These are phyloP conservation scores for Seira sanloemensis DNA, from an alignment of 2,888 invertebrate species.

Conservation along the genomic window DNA sequence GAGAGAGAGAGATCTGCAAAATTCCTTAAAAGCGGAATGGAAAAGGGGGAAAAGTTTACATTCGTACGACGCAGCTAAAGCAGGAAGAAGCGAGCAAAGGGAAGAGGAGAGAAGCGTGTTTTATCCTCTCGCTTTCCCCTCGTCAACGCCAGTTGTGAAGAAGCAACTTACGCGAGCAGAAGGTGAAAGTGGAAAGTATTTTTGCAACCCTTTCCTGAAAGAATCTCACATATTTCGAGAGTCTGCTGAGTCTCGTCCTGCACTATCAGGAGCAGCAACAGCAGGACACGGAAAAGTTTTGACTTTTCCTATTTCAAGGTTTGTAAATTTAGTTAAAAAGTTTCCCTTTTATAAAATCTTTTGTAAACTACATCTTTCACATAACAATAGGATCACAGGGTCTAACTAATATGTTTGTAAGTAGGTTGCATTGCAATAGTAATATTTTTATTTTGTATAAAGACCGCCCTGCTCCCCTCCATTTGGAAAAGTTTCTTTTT, in stretches of 20 bases:
- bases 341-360: slow-evolving; percentile 35
- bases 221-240: not conserved
- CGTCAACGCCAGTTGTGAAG: slow-evolving; percentile 49
- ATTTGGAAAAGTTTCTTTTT: not conserved
- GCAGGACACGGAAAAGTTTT: slow-evolving; percentile 6
- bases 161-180: slow-evolving; percentile 49
- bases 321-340: slow-evolving; percentile 53
- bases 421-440: slow-evolving; percentile 31
- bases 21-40: slow-evolving; percentile 8
- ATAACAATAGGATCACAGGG: not conserved
- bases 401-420: slow-evolving; percentile 24
- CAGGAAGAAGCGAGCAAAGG: not conserved
- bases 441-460: no score
- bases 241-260: not conserved
- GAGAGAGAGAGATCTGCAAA: not conserved
- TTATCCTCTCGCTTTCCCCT: slow-evolving; percentile 45
- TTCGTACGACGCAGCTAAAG: not conserved
- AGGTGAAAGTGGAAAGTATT: slow-evolving; percentile 4
- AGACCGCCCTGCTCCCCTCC: not conserved
- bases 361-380: not conserved
- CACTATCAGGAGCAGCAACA: not conserved
- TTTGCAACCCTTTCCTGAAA: slow-evolving; percentile 29
- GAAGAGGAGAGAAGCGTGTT: slow-evolving; percentile 27
- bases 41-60: slow-evolving; percentile 9
- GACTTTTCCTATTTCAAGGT: slow-evolving; percentile 31